Conservation (phyloP, 2,888 invertebrate species). For the Sinohyriopsis cumingii region DNA sequence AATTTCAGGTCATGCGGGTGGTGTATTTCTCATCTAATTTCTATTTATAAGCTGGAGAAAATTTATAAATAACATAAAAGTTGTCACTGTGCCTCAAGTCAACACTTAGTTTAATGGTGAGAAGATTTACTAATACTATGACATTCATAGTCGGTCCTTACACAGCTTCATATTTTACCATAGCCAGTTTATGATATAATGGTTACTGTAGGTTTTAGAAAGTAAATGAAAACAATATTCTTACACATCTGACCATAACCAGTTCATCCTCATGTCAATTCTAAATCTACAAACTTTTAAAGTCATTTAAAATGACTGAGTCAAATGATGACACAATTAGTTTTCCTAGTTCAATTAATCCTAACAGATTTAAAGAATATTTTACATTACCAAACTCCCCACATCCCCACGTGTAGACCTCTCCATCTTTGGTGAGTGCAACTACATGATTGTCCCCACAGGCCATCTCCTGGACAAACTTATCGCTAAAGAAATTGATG, state of each 20-base stretch:
- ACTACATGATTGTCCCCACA: slow-evolving; percentile 69
- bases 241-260: background rate
- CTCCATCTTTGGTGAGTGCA: slow-evolving; percentile 61
- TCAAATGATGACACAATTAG: background rate
- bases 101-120: background rate
- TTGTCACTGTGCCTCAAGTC: background rate
- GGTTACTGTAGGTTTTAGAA: no score
- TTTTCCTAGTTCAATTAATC: background rate
- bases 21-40: no score
- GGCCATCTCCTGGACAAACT: slow-evolving; percentile 60
- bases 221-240: background rate
- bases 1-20: no score
- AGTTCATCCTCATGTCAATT: background rate
- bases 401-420: slow-evolving; percentile 70
- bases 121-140: no score
- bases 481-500: slow-evolving; percentile 52
- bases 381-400: slow-evolving; percentile 68
- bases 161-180: no score
- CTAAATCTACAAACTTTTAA: no score
- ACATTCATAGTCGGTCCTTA: no score
- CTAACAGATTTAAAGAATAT: background rate
- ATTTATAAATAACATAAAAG: background rate
- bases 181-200: no score
- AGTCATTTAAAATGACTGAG: no score
- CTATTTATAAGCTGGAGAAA: background rate